A percentile compares a stretch with the other conserved stretches of the same genome.
These are phyloP conservation scores for Cyphomyrus plagiostoma DNA, from an alignment of 2,113 vertebrate species.

Conservation along the genomic window DNA sequence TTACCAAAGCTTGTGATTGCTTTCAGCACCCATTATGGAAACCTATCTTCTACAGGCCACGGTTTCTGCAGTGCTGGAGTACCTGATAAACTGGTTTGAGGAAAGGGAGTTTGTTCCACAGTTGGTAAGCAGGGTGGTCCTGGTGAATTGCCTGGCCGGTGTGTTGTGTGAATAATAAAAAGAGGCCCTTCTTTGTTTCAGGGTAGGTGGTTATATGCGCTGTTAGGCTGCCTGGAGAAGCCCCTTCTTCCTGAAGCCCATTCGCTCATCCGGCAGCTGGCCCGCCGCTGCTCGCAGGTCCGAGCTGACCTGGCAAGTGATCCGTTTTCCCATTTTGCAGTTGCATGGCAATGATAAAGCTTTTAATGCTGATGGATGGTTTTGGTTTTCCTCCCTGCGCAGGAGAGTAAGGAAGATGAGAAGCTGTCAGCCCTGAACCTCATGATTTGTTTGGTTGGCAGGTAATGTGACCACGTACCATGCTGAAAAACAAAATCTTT, in stretches of 20 bases:
- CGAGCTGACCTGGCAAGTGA: slow-evolving; percentile 74
- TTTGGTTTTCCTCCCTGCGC: slow-evolving; percentile 28
- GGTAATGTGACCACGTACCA: slow-evolving; percentile 57
- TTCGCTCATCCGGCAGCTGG: slow-evolving; percentile 89
- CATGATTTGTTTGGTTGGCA: slow-evolving; percentile 92
- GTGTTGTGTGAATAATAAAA: background rate
- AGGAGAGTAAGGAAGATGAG: slow-evolving; percentile 82
- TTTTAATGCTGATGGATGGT: background rate
- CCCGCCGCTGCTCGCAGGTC: slow-evolving; percentile 82
- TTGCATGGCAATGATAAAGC: background rate
- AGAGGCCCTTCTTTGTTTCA: slow-evolving; percentile 37
- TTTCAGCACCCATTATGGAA: background rate
- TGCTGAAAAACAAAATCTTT: background rate
- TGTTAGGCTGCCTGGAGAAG: slow-evolving; percentile 90
- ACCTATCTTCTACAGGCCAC: slow-evolving; percentile 64
- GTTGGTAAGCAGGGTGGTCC: slow-evolving; percentile 69
- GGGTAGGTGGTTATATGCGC: slow-evolving; percentile 88
- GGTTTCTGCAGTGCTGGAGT: slow-evolving; percentile 79
- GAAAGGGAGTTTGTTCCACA: slow-evolving; percentile 82
- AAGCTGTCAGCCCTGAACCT: slow-evolving; percentile 84
- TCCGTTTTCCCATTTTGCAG: no score
- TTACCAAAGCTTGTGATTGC: background rate
- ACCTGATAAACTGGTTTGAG: slow-evolving; percentile 85
- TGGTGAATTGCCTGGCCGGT: background rate
- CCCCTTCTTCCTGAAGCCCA: slow-evolving; percentile 92